Evolutionary conservation across 2,888 invertebrate genomes (phyloP), one percentile per base, ranked within the genome.

Genomic region (Drosophila borborema): DNA sequence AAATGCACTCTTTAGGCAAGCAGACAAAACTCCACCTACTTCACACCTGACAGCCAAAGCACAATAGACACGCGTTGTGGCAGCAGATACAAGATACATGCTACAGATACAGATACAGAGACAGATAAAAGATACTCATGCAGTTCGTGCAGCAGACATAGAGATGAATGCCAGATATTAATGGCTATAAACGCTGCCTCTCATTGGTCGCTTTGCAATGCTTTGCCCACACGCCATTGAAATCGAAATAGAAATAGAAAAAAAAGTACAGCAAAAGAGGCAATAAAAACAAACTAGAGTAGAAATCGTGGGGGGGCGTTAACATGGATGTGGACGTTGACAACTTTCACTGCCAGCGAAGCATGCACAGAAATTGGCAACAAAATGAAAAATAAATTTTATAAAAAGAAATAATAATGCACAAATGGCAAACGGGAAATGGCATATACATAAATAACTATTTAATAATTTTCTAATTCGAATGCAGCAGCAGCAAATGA

Each of bases 301-400:
- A 70, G 74, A 70, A 75, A 72, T 68, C 78, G 74, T 64, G 55
- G 49, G 65, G 54, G 67, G 62, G 72, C 64, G 68, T 63, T 23
- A 53, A 72, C 59, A 16, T 38, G 18, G 34, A 38, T 16, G 54
- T 54, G 54, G 38, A 55, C 53, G 64, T 78, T 78, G 85, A 87
- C 85, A 82, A 88, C 85, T 86, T 86, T 86, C 85, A 85, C 85
- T 88, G 80, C 64, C 75, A 74, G 53, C 83, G 70, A 73, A 85
- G 82, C 87, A 72, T 85, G 78, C 72, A 74, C 63, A 60, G 51
- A 80, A 76, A 79, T 76, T 60, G 65, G 73, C 66, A 20, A 41
- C 53, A 40, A 54, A n/a, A 38, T 28, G 51, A 14, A 38, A 62
- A 28, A 40, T 6, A 20, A 38, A 34, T n/a, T n/a, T 14, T 38